A percentile compares a stretch with the other conserved stretches of the same genome.
phyloP scores from a whole-genome alignment of 1,140 invertebrate species.

The Drosophila melanogaster region Release_6_plus_ISO1_MT NT_037436.4:3174501-3175000 shows the following conservation, averaged over 20 bases:
- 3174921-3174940: conserved; percentile 36
- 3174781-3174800: conserved; percentile 50
- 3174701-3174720: conserved; percentile 87
- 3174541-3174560: conserved; percentile 85
- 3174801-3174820: conserved; percentile 70
- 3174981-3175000: conserved; percentile 68
- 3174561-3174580: conserved; percentile 79
- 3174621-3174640: conserved; percentile 85
- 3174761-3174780: conserved; percentile 34
- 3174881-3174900: conserved; percentile 11
- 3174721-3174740: conserved; percentile 68
- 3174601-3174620: conserved; percentile 89
- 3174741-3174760: conserved; percentile 10
- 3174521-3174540: conserved; percentile 86
- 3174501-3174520: conserved; percentile 86
- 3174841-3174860: conserved; percentile 39
- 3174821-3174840: conserved; percentile 65
- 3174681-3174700: conserved; percentile 86
- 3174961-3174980: conserved; percentile 72
- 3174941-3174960: conserved; percentile 66
- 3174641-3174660: conserved; percentile 85
- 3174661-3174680: conserved; percentile 86
- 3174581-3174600: conserved; percentile 85
- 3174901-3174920: conserved; percentile 28
- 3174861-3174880: not conserved